Evolutionary conservation across 2,888 invertebrate species (phyloP).

Genomic region (Campopleginae sp.): DNA sequence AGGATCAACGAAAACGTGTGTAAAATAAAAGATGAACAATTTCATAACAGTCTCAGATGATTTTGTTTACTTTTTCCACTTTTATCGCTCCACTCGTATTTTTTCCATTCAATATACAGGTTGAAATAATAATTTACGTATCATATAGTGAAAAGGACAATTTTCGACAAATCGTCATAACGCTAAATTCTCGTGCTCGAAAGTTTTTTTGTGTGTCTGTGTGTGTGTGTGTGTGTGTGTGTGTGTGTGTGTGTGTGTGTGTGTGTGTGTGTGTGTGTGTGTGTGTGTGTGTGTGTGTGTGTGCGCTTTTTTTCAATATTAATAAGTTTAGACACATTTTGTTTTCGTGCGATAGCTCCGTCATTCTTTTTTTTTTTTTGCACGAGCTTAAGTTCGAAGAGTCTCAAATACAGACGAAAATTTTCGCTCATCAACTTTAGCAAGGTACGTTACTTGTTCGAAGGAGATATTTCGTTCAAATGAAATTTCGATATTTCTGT

Average conservation of each 20-base stretch:
- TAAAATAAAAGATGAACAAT: conserved; percentile 45
- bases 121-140: conserved; percentile 75
- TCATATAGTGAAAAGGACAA: conserved; percentile 78
- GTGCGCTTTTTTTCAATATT: conserved; percentile 51
- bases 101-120: conserved; percentile 65
- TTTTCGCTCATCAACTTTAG: conserved; percentile 44
- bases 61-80: conserved; percentile 43
- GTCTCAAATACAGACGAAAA: conserved; percentile 52
- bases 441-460: conserved; percentile 62
- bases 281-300: conserved; percentile 40
- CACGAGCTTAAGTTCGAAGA: conserved; percentile 17
- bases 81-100: conserved; percentile 18
- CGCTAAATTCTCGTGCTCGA: conserved; percentile 73
- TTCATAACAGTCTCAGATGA: conserved; percentile 48
- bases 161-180: conserved; percentile 71
- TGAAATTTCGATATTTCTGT: conserved; percentile 16
- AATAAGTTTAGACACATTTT: conserved; percentile 17
- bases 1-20: conserved; percentile 19
- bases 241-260: conserved; percentile 41
- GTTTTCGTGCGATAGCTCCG: neutral
- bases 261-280: neutral
- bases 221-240: conserved; percentile 41
- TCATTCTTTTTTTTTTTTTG: neutral
- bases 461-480: conserved; percentile 34
- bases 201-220: conserved; percentile 34